Evolutionary conservation across 2,797 vertebrate species (phyloP).

Genomic region (Spheniscus humboldti): DNA sequence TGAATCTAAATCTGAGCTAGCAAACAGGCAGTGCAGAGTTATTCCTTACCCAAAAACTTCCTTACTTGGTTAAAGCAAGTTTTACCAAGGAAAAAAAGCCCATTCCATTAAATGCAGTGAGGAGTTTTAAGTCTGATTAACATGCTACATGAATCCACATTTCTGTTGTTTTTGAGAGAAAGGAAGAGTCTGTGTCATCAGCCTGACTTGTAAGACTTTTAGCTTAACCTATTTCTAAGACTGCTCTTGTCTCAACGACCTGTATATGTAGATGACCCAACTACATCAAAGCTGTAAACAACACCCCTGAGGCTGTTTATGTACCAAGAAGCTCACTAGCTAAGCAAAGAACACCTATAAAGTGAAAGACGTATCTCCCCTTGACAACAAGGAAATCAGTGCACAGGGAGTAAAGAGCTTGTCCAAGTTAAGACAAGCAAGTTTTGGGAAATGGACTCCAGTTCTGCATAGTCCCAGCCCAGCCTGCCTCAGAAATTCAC

Average conservation of each 20-base stretch:
- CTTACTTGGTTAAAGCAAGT: not conserved
- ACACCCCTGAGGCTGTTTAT: not conserved
- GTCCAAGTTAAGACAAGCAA: not conserved
- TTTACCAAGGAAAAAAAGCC: not conserved
- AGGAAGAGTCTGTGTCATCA: not conserved
- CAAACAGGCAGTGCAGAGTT: not conserved
- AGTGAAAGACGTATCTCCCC: not conserved
- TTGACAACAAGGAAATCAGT: not conserved
- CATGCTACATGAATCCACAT: not conserved
- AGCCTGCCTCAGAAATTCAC: not conserved
- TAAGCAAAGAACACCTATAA: not conserved
- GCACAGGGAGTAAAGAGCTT: not conserved
- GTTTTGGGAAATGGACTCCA: not conserved
- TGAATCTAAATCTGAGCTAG: not conserved
- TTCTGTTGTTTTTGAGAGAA: not conserved
- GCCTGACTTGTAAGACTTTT: not conserved
- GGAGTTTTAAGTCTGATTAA: not conserved
- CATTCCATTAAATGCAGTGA: not conserved
- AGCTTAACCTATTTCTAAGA: not conserved
- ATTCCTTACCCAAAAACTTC: not conserved
- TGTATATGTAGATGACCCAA: not conserved
- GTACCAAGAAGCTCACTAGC: not conserved
- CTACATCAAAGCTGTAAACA: not conserved
- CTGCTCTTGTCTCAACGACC: not conserved
- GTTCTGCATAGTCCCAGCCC: not conserved